Evolutionary conservation across 2,888 invertebrate species (phyloP).

Genomic region (Tenthredo livida): DNA sequence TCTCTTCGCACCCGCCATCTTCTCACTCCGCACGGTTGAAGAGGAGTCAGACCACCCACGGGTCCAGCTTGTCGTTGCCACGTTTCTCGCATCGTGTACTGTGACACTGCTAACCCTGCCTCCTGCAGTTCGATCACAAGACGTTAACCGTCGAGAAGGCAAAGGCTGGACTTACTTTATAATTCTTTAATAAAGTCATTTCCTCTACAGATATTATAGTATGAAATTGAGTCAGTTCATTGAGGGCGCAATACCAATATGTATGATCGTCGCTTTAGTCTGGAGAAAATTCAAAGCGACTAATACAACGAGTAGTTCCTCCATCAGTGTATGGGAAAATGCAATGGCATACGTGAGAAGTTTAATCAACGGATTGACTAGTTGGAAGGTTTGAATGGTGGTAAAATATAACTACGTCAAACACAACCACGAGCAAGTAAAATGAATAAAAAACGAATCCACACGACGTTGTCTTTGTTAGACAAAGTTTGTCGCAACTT

Average conservation of each 20-base stretch:
- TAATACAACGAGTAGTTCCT: neutral
- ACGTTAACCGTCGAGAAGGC: neutral
- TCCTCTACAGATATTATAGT: neutral
- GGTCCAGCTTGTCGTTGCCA: conserved; percentile 43
- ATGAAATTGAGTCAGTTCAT: neutral
- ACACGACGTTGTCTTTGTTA: conserved; percentile 43
- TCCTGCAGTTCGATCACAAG: conserved; percentile 18
- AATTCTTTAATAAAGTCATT: neutral
- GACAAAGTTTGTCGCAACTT: conserved; percentile 30
- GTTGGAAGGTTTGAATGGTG: neutral
- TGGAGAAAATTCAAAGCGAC: neutral
- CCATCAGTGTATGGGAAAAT: neutral
- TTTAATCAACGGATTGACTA: conserved; percentile 17
- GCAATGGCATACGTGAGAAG: neutral
- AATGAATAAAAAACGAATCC: conserved; percentile 27
- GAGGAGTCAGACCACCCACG: conserved; percentile 54
- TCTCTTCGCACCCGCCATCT: neutral
- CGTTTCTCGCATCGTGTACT: conserved; percentile 52
- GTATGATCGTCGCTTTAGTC: neutral
- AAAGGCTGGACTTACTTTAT: neutral
- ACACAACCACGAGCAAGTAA: conserved; percentile 32
- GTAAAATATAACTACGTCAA: conserved; percentile 20
- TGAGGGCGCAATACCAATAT: neutral
- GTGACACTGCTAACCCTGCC: conserved; percentile 51
- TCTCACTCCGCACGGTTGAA: conserved; percentile 38